Evolutionary conservation across 2,113 vertebrate genomes (phyloP), one percentile per base, ranked within the genome.

Genomic region (Syngnathoides biaculeatus): DNA sequence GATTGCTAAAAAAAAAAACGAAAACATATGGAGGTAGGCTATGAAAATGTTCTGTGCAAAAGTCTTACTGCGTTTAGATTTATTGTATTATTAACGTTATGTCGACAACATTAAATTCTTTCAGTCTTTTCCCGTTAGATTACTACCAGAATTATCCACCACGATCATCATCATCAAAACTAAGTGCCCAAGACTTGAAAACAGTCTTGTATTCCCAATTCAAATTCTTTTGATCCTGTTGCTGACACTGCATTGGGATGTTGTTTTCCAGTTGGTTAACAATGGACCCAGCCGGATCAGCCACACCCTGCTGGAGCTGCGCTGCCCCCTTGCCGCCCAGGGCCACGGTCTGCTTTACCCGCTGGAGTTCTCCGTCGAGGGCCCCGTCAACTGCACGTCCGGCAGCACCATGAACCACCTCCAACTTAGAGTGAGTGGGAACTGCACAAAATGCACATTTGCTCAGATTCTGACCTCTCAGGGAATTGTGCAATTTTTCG

Each of bases 261-360:
- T 65, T 65, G 30, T 65, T 35, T 45, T 15, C 8, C 42, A 96
- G 95, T 85, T 96, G 83, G 88, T 93, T 82, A 97, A 95, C 83
- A 90, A 91, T 2, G 95, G 95, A 4, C 95, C 94, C 6, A 96
- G 94, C 66, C 86, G 81, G 73, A 94, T 96, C 74, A 94, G 94
- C 85, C 86, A 86, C 58, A 93, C 93, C 3, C 19, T 87, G 0
- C 80, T 97, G 15, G 88, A 93, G 65, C 84, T 96, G 78, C 92
- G 73, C 78, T 96, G 95, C 67, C 95, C 95, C 7, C 87, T 90
- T 76, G 79, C 65, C 0, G 65, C 91, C 48, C 89, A 92, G 38
- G 82, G 73, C 3, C 89, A 91, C 2, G 68, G 52, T 19, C 88
- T 95, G 20, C 88, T 96, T 74, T 95, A 97, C 61, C 79, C 94